These are phyloP conservation scores for Ophioninae sp. DNA, from an alignment of 2,888 invertebrate species.

Conservation along the genomic window DNA sequence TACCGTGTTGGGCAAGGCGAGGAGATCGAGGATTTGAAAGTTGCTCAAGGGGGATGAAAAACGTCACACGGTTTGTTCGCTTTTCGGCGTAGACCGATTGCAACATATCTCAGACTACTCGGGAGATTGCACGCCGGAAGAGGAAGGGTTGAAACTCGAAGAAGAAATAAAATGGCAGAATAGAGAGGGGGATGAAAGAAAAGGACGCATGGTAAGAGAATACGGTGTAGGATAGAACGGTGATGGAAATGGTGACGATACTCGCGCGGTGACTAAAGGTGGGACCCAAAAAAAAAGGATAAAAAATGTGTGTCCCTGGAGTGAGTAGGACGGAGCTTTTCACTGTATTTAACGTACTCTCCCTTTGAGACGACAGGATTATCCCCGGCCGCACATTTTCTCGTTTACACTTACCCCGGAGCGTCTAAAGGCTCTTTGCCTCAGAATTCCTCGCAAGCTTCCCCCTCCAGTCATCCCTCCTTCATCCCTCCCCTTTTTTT, in stretches of 20 bases:
- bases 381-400: constrained; percentile 54
- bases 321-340: constrained; percentile 44
- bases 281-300: constrained; percentile 8
- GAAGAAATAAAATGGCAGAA: constrained; percentile 16
- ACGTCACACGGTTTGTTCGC: constrained; percentile 60
- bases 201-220: constrained; percentile 31
- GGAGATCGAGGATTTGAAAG: neutral
- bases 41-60: constrained; percentile 45
- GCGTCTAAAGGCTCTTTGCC: constrained; percentile 16
- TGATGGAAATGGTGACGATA: constrained; percentile 47
- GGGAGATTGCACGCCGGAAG: constrained; percentile 64
- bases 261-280: constrained; percentile 30
- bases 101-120: constrained; percentile 68
- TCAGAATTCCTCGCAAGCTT: constrained; percentile 13
- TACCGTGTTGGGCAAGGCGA: neutral
- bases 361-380: constrained; percentile 61
- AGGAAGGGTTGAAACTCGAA: constrained; percentile 32
- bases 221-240: constrained; percentile 39
- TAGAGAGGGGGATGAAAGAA: constrained; percentile 10
- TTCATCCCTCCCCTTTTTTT: constrained; percentile 8
- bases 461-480: neutral
- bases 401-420: constrained; percentile 36
- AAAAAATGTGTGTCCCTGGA: constrained; percentile 53
- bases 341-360: constrained; percentile 54
- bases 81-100: constrained; percentile 66